Percentiles rank a stretch among this genome's conserved stretches.
Conservation (phyloP, 2,888 invertebrate species). For the Papilio elwesi region DNA sequence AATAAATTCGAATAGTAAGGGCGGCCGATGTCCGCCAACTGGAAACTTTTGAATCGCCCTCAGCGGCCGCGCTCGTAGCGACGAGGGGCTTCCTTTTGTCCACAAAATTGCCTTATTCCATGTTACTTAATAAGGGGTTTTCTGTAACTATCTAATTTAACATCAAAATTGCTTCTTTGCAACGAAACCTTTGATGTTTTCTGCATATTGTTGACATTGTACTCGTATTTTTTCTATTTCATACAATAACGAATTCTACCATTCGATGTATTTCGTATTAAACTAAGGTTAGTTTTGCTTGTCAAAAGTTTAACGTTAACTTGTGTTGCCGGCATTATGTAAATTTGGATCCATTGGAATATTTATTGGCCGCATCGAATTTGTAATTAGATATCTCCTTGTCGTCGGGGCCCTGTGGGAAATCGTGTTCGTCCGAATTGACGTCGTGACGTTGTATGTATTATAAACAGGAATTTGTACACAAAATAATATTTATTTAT, state of each 20-base stretch:
- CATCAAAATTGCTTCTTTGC: conserved; percentile 76
- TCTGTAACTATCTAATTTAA: conserved; percentile 74
- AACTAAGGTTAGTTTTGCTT: conserved; percentile 38
- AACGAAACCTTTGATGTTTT: conserved; percentile 71
- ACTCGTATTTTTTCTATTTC: conserved; percentile 52
- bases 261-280: conserved; percentile 41
- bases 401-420: conserved; percentile 67
- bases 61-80: conserved; percentile 57
- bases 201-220: conserved; percentile 62
- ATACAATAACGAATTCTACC: conserved; percentile 52
- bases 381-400: conserved; percentile 77
- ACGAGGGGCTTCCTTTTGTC: conserved; percentile 77
- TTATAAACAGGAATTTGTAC: conserved; percentile 37
- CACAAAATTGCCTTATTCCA: conserved; percentile 80
- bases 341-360: conserved; percentile 72
- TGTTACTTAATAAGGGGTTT: conserved; percentile 73
- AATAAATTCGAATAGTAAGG: conserved; percentile 74
- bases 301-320: conserved; percentile 35
- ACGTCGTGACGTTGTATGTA: conserved; percentile 65
- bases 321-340: conserved; percentile 56
- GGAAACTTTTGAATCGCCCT: conserved; percentile 79
- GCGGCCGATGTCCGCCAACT: conserved; percentile 64
- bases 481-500: too few relatives aligned
- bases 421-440: conserved; percentile 67
- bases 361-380: conserved; percentile 78